Base-by-base conservation (phyloP, 2,797 vertebrate genomes). In the Eurystomus glaucurus region DNA sequence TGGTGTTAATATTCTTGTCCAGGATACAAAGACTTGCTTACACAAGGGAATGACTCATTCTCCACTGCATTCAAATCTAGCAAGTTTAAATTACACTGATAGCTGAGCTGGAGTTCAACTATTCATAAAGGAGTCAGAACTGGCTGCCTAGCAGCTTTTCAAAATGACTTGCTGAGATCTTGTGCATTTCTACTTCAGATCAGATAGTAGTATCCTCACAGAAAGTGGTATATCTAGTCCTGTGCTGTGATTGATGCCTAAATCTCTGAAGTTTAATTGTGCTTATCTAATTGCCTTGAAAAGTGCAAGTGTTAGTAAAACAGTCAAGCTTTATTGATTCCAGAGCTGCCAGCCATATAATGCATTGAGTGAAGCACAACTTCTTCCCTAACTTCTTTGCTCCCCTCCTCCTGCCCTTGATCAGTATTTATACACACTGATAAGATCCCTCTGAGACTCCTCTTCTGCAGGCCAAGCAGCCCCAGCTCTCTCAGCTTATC, bases 1-100 rank as follows among this genome's bases (percentile, higher is more conserved):
- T 64, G 54, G 41, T 91, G 94, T 96, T 95, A 90, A 88, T 96
- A 92, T 71, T 85, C 55, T 84, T 87, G 45, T 80, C 60, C 39
- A 39, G 21, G 41, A 20, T 83, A 88, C 48, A 94, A 88, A 95
- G 51, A n/a, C 41, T 72, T 87, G n/a, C 61, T 94, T 83, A 68
- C 91, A 89, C 81, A 84, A 71, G 57, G 79, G 88, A 91, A 54
- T 86, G 55, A 86, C 43, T 94, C 84, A 85, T 72, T 82, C 81
- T 86, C 48, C 10, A 46, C 58, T 77, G 31, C 41, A 37, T 64
- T 93, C 43, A 80, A 85, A 85, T 87, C 66, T 60, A 62, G 37
- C 28, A 85, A 62, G 41, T 84, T 88, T 91, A 87, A 91, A 85
- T 94, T 74, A 58, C 19, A 39, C 52, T 81, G 50, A 54, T 31